These are phyloP conservation scores for Lethenteron reissneri DNA, from an alignment of 2,113 vertebrate species.

Conservation along the genomic window DNA sequence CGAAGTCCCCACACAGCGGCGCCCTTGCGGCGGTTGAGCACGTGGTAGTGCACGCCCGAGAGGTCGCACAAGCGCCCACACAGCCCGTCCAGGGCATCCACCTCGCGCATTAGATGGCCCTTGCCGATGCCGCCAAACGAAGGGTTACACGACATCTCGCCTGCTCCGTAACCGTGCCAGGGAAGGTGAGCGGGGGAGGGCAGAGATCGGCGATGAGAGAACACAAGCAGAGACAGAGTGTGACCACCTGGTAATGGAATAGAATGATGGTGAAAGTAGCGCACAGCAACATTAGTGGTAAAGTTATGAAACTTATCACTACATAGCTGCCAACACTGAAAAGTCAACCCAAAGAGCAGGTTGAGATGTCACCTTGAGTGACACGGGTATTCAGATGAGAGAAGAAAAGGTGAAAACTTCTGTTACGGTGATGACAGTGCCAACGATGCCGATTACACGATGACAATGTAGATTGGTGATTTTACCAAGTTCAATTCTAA, in stretches of 20 bases:
- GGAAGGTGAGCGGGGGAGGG: no score
- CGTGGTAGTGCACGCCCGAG: conserved; percentile 66
- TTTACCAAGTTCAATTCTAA: no score
- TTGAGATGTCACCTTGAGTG: no score
- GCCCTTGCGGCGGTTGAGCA: conserved; percentile 65
- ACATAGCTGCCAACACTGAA: no score
- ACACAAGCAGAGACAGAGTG: not conserved
- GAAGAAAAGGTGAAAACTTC: no score
- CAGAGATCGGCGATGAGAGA: not conserved
- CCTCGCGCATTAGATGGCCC: conserved; percentile 63
- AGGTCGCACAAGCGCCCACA: conserved; percentile 57
- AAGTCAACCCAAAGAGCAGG: no score
- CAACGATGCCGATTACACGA: no score
- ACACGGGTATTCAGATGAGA: no score
- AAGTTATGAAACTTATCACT: not conserved
- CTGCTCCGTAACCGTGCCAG: conserved; percentile 16
- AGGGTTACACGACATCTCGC: conserved; percentile 79
- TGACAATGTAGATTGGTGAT: no score
- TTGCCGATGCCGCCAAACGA: conserved; percentile 83
- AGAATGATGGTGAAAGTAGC: not conserved
- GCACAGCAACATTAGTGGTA: not conserved
- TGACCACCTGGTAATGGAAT: not conserved
- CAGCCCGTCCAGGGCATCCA: conserved; percentile 75
- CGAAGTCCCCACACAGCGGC: conserved; percentile 84
- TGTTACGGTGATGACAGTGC: no score